Conservation (phyloP, 1,140 invertebrate genomes). For the Zaprionus tsacasi region DNA sequence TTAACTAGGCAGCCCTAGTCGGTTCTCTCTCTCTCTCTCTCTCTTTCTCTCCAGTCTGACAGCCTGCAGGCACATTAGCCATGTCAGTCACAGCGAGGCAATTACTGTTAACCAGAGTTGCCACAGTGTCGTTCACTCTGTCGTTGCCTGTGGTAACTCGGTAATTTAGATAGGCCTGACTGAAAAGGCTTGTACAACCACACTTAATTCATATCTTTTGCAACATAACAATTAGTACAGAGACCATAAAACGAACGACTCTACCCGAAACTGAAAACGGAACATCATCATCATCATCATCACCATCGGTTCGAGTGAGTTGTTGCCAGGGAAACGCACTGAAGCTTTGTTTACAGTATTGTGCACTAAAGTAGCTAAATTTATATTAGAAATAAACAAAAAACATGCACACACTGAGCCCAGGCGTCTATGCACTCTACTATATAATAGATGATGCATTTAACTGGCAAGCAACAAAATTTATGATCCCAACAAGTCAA, state of each 20-base stretch:
- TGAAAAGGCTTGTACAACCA: slow-evolving; percentile 28
- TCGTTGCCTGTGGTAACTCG: slow-evolving; percentile 42
- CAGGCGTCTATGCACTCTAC: slow-evolving; percentile 40
- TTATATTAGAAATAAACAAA: slow-evolving; percentile 80
- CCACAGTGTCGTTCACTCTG: background rate
- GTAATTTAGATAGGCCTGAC: slow-evolving; percentile 70
- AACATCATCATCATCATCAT: slow-evolving; percentile 28
- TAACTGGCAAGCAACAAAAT: slow-evolving; percentile 59
- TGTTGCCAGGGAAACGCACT: slow-evolving; percentile 17
- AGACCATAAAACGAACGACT: slow-evolving; percentile 55
- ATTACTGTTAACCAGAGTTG: slow-evolving; percentile 59
- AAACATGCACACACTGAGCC: slow-evolving; percentile 21
- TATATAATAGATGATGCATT: slow-evolving; percentile 59
- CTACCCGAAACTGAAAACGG: slow-evolving; percentile 16
- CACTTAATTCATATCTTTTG: slow-evolving; percentile 79
- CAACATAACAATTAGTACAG: slow-evolving; percentile 76
- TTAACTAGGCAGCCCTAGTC: slow-evolving; percentile 53
- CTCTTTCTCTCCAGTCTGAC: background rate
- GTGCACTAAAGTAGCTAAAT: slow-evolving; percentile 81
- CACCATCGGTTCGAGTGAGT: background rate
- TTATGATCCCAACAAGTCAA: slow-evolving; percentile 59
- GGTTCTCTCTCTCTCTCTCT: background rate
- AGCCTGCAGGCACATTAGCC: slow-evolving; percentile 33
- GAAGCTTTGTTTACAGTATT: slow-evolving; percentile 61
- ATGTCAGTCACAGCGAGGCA: slow-evolving; percentile 67